Evolutionary conservation across 2,113 vertebrate genomes (phyloP).

Genomic region (Lichenostomus cassidix): DNA sequence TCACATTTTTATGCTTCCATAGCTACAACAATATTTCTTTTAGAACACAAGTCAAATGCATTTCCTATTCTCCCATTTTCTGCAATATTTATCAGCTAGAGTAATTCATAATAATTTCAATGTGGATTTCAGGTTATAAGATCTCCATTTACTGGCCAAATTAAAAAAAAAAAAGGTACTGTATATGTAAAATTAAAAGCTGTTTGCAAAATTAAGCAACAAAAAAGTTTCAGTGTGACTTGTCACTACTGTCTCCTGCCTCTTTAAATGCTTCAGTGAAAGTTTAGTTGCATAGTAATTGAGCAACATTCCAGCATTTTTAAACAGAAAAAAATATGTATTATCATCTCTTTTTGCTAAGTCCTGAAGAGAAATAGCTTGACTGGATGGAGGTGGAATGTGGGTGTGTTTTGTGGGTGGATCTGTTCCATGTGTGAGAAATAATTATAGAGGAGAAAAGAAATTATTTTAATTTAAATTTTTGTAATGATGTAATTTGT

Average conservation of each 20-base stretch:
- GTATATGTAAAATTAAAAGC: not conserved
- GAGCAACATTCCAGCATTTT: not conserved
- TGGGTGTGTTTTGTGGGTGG: not conserved
- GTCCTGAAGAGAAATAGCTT: not conserved
- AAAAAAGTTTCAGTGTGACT: not conserved
- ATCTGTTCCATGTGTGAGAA: not conserved
- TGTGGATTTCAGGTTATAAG: not conserved
- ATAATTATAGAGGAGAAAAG: not conserved
- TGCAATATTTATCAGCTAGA: not conserved
- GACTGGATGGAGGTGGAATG: not conserved
- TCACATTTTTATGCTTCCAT: not conserved
- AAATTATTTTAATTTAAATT: not conserved
- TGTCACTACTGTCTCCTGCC: not conserved
- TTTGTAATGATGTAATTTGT: not conserved
- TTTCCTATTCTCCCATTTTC: not conserved
- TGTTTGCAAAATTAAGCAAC: not conserved
- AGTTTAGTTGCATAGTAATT: not conserved
- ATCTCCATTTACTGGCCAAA: not conserved
- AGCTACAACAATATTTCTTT: not conserved
- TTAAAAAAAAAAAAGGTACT: not conserved
- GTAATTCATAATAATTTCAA: not conserved
- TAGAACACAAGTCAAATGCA: not conserved
- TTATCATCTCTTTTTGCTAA: not conserved
- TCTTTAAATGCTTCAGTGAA: not conserved
- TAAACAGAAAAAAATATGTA: not conserved